A percentile compares a stretch with the other conserved stretches of the same genome.
These are phyloP conservation scores for Drosophila orosa DNA, from an alignment of 1,140 invertebrate species.

Conservation along the genomic window DNA sequence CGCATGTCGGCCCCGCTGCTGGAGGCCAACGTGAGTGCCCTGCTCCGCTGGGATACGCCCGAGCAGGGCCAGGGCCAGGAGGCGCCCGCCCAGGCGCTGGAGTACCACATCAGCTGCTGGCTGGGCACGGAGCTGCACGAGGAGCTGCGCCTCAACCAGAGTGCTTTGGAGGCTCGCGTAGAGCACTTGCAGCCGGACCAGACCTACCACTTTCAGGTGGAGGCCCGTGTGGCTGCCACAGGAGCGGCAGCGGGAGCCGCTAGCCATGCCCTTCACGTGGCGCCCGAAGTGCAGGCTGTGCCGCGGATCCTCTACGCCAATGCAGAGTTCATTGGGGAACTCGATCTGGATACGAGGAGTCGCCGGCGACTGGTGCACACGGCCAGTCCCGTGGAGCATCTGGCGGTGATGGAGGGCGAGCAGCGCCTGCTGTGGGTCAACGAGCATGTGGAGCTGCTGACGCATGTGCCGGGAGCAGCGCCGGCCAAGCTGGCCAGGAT, in stretches of 20 bases:
- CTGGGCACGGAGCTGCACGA: constrained; percentile 52
- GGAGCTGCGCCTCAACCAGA: constrained; percentile 61
- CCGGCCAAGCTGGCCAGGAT: constrained; percentile 88
- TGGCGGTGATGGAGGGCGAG: constrained; percentile 88
- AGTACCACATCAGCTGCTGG: constrained; percentile 76
- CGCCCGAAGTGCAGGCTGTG: constrained; percentile 89
- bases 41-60: constrained; percentile 91
- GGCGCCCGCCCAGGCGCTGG: constrained; percentile 29
- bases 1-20: constrained; percentile 76
- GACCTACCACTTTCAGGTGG: constrained; percentile 89
- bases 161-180: constrained; percentile 53
- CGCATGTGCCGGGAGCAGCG: constrained; percentile 85
- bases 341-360: constrained; percentile 89
- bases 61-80: constrained; percentile 85
- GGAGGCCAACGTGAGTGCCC: constrained; percentile 78
- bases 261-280: constrained; percentile 53
- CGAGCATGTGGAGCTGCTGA: constrained; percentile 90
- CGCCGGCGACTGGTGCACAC: constrained; percentile 70
- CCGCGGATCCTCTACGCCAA: constrained; percentile 91
- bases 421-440: constrained; percentile 93
- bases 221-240: constrained; percentile 89
- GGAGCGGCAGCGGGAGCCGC: constrained; percentile 87
- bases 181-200: constrained; percentile 84
- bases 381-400: constrained; percentile 86
- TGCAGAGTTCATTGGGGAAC: constrained; percentile 88